Evolutionary conservation across 1,140 invertebrate genomes (phyloP), one percentile per base, ranked within the genome.

Genomic region (Sarcophaga bullata): DNA sequence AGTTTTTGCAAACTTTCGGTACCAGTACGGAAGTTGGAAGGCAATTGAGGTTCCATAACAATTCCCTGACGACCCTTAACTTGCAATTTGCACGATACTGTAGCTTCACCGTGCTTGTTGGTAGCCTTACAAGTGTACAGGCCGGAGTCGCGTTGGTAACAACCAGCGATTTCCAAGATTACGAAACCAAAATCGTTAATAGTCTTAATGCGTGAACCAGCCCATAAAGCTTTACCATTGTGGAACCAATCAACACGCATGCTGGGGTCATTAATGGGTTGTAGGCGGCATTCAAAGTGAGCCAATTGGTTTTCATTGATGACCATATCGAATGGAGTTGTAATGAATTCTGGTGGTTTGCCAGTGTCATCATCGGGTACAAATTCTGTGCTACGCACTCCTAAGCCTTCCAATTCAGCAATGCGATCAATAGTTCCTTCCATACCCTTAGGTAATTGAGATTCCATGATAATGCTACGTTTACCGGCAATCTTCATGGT

Each of bases 181-280:
- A 98, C 97, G 86, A 97, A 98, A 48, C 97, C 97, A 91, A 98
- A 98, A 87, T 98, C 97, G 85, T 97, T 97, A 82, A 97, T 97
- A 0, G 96, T 97, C 88, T 97, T 97, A 81, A 97, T 94, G 90
- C 96, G 93, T 9, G 96, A 97, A 75, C 96, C 97, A 83, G 95
- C 94, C 86, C 95, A 93, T 73, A 98, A 91, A 10, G 96, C 93
- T 91, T 98, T 97, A 50, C 97, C 97, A 90, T 99, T 98, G 85
- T 98, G 97, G 93, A 95, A 98, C 97, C 97, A 99, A 91, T 98
- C 97, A 15, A 99, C 96, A 84, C 95, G 93, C 95, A 98, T 95
- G 82, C 95, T 96, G 1, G 96, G 95, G 91, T 98, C 97, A 86
- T 97, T 96, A 9, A 97, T 93, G n/a, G 97, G 97, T 81, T 94